A percentile compares a stretch with the other conserved stretches of the same genome.
phyloP scores from a whole-genome alignment of 2,113 vertebrate species.

The Chrysochloris asiatica region DNA sequence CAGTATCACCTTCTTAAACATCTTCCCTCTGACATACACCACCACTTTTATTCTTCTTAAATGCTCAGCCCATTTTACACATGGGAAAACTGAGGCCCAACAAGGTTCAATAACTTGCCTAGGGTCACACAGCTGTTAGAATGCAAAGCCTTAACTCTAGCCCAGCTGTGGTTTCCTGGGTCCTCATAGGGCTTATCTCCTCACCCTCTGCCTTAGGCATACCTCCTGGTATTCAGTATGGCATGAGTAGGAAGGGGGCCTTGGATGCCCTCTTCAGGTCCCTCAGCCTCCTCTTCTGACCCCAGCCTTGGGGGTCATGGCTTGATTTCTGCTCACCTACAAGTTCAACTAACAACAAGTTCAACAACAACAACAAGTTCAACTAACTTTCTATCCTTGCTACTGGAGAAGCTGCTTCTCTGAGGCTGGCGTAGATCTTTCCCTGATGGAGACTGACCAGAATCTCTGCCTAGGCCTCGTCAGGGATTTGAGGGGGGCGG shows the following conservation, averaged over 20 bases:
- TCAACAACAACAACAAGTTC: not conserved
- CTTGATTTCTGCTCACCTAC: not conserved
- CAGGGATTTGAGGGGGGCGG: not conserved
- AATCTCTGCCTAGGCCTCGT: not conserved
- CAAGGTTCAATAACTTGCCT: not conserved
- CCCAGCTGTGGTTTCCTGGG: not conserved
- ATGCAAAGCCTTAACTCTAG: not conserved
- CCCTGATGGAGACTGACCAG: not conserved
- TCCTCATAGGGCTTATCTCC: not conserved
- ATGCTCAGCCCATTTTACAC: not conserved
- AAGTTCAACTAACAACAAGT: not conserved
- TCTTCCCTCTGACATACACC: not conserved
- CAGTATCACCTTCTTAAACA: not conserved
- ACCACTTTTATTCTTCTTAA: not conserved
- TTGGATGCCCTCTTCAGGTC: not conserved
- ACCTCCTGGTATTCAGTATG: not conserved
- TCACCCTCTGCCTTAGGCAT: not conserved
- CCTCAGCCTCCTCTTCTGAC: not conserved
- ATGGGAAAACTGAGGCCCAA: not conserved
- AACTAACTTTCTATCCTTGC: not conserved
- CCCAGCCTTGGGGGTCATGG: not conserved
- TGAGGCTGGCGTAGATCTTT: not conserved
- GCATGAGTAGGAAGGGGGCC: not conserved
- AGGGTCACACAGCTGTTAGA: not conserved
- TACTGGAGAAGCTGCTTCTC: not conserved